Conservation (phyloP, 1,140 invertebrate species). For the Listronotus bonariensis region DNA sequence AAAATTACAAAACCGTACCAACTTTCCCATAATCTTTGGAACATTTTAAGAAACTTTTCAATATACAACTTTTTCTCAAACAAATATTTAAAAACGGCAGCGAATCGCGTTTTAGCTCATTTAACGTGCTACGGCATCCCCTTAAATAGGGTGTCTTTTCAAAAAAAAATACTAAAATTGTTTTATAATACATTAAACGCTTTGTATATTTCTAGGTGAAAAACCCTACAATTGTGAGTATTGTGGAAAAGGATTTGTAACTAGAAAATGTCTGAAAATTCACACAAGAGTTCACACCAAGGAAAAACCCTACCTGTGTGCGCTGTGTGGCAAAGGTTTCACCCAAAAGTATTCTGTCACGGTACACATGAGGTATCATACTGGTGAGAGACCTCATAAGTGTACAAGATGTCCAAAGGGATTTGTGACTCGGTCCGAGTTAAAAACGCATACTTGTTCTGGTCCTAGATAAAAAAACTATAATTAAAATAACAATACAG, state of each 20-base stretch:
- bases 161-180: no score
- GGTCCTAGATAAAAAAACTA: no score
- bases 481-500: no score
- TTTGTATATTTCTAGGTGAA: conserved; percentile 40
- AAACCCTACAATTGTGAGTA: conserved; percentile 51
- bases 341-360: conserved; percentile 61
- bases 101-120: no score
- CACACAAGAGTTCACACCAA: conserved; percentile 73
- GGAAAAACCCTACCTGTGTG: conserved; percentile 77
- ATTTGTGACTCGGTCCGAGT: conserved; percentile 44
- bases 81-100: no score
- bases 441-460: conserved; percentile 42
- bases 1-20: no score
- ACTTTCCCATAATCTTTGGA: no score
- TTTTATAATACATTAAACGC: no score
- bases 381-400: conserved; percentile 69
- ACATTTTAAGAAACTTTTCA: no score
- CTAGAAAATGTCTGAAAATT: conserved; percentile 72
- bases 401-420: conserved; percentile 61
- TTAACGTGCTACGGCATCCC: no score
- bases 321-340: conserved; percentile 73
- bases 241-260: conserved; percentile 63
- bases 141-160: no score
- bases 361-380: conserved; percentile 69
- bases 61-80: no score